Evolutionary conservation across 2,797 vertebrate species (phyloP), one percentile per base, ranked within the genome.

Genomic region (Tokudaia muenninki): DNA sequence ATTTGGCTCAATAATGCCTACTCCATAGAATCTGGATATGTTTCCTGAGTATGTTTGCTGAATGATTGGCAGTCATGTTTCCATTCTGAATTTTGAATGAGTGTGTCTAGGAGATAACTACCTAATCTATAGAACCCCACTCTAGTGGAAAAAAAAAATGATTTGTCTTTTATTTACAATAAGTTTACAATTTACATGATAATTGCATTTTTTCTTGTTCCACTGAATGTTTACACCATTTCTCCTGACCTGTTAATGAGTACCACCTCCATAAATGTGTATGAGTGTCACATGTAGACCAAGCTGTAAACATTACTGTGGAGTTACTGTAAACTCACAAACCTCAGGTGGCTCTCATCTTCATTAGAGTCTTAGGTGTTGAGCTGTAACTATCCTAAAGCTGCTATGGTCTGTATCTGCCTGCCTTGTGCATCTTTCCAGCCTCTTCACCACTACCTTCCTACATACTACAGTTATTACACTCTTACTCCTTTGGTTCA

Each of bases 301-400:
- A 61, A 95, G 93, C 92, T 96, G 50, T 97, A 97, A 97, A 98
- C 92, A 97, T 91, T n/a, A 61, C 94, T 92, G 47, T 88, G 92
- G 96, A 97, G 96, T 97, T 88, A 80, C 96, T 96, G 72, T 72
- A 90, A 96, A 96, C 97, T 82, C 31, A 88, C 94, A 94, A 97
- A 91, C 86, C 96, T 97, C 97, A 98, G 97, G 97, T 92, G 96
- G 95, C 86, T 44, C 95, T 70, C n/a, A 90, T 67, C 97, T 95
- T 97, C 87, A 92, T 98, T 98, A 87, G 31, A 91, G 24, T 78
- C 11, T n/a, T 67, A 81, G 57, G 94, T 65, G 78, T 90, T 52
- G 78, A 96, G 90, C 87, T 0, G 0, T 72, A 78, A 24, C 78
- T 83, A 74, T 88, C 77, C 77, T 75, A 0, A 0, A 94, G 84